Base-by-base conservation (phyloP, 2,888 invertebrate species). In the Netelia fuscicornis region DNA sequence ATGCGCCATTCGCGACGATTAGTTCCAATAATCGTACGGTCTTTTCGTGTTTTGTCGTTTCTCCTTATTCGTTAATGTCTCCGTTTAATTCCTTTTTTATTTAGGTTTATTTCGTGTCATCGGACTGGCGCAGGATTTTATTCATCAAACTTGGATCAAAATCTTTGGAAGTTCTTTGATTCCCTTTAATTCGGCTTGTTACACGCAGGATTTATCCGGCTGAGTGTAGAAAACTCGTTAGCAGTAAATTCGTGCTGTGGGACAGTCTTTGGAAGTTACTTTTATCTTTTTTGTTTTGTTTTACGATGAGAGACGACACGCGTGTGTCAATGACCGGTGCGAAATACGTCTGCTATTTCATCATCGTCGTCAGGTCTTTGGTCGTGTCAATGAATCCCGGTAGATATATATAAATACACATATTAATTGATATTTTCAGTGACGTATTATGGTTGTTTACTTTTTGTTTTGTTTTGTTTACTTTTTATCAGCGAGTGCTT, bases 161-260 rank as follows among this genome's bases (percentile, higher is more conserved):
- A 79, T 60, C 75, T 67, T 76, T 83, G 83, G 80, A 85, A 83
- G 80, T 85, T 80, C 79, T 85, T 37, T 85, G 85, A 85, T 85
- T 85, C 83, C 85, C 85, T 77, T 83, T 85, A 85, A 85, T 85
- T 85, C 85, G 85, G 85, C 72, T 85, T 83, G 85, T 83, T 85
- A 56, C 79, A 83, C 75, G 83, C 83, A 77, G 30, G 65, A 81
- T 75, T 85, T 37, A 6, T 65, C 67, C 68, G 56, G 75, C 72
- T 54, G 83, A 85, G 85, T 60, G 79, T 85, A 81, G 78, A 81
- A 80, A 80, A 83, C 80, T 85, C 83, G 67, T 68, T 56, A 60
- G 67, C 76, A 77, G 85, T 83, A 77, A 85, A 83, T 83, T 85
- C 85, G 68, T 80, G 83, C 79, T 83, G 76, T 72, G 44, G 67